phyloP scores from a whole-genome alignment of 1,140 invertebrate genomes.

The Tribolium castaneum region DNA sequence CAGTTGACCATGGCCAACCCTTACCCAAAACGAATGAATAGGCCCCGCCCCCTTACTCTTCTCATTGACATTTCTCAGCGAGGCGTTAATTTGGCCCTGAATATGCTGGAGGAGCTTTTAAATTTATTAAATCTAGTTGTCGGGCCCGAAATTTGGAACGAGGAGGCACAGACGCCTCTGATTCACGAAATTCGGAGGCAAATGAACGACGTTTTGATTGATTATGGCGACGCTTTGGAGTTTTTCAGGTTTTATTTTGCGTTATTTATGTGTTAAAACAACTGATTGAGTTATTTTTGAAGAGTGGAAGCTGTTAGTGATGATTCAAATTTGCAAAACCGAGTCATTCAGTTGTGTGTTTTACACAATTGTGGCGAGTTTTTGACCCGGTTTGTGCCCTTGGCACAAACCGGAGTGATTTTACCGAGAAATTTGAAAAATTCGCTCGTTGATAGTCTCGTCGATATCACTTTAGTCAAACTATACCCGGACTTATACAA shows the following conservation, averaged over 20 bases:
- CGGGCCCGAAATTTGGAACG: conserved; percentile 49
- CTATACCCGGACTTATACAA: conserved; percentile 61
- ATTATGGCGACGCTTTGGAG: conserved; percentile 64
- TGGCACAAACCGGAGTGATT: conserved; percentile 52
- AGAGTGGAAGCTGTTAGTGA: conserved; percentile 58
- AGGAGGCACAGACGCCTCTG: conserved; percentile 34
- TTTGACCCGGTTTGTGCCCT: conserved; percentile 56
- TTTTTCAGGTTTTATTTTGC: conserved; percentile 64
- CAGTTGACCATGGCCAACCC: no score
- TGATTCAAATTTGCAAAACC: conserved; percentile 52
- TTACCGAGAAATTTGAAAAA: conserved; percentile 61
- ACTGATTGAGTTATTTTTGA: conserved; percentile 48
- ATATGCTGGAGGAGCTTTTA: conserved; percentile 55
- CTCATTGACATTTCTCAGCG: conserved; percentile 49
- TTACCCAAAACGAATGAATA: no score
- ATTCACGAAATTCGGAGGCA: conserved; percentile 49
- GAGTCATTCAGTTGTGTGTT: conserved; percentile 58
- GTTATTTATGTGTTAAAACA: no score
- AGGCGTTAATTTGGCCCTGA: conserved; percentile 57
- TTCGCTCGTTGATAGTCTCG: conserved; percentile 57
- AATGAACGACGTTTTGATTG: conserved; percentile 55
- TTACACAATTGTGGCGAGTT: conserved; percentile 55
- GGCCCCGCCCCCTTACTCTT: not conserved
- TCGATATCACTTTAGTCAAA: conserved; percentile 58
- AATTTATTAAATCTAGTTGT: conserved; percentile 54